Evolutionary conservation across 1,140 invertebrate genomes (phyloP), one percentile per base, ranked within the genome.

Genomic region (Pseudoatta argentina): DNA sequence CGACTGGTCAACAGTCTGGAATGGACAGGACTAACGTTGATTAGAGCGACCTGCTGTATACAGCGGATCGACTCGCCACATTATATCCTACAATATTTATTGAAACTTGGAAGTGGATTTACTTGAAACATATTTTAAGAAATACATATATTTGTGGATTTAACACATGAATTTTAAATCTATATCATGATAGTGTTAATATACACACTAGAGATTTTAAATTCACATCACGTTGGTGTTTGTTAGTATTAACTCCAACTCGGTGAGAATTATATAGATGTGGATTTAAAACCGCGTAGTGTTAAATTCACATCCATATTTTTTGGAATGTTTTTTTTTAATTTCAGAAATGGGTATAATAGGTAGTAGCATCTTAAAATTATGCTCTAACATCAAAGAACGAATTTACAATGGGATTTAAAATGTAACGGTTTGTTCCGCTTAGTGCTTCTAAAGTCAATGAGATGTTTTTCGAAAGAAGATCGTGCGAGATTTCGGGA

Each of bases 1-100:
- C 48, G 83, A 77, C 87, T 86, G 83, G 55, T 85, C 69, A 75
- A 81, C 82, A 88, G 85, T 88, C 81, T 76, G 24, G 18, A 57
- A 30, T 34, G 64, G 73, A 44, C 53, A 55, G 27, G 87, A 82
- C 48, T 69, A 48, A 85, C 61, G 61, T 71, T 44, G 48, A 53
- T 10, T 76, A 66, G 87, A 66, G 69, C 77, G 48, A 30, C 6
- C 30, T 30, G 30, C 24, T 59, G n/a, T 27, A 18, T 44, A 44
- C 6, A 21, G 48, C 44, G 18, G 48, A 69, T 66, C 44, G 48
- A 78, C 63, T 78, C 44, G 61, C 44, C 61, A 30, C 24, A 78
- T 67, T 55, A 51, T 51, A 79, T 57, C 14, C 14, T 51, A 14
- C 21, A 14, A 2, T n/a, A 6, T 18, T 67, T 8, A n/a, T 5